Percentiles rank a stretch among this genome's conserved stretches.
Conservation (phyloP, 2,113 vertebrate species). For the Rhizomys pruinosus region DNA sequence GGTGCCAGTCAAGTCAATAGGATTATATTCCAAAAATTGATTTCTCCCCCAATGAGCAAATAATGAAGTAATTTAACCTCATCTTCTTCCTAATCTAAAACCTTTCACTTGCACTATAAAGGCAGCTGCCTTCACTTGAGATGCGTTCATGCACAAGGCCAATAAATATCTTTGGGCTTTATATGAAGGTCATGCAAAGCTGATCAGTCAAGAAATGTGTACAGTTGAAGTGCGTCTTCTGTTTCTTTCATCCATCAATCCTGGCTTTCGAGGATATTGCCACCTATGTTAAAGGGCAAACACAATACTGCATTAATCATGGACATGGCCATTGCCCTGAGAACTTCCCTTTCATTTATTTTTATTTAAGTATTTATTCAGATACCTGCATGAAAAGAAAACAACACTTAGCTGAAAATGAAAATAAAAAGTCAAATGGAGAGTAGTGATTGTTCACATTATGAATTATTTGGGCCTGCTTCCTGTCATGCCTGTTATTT, state of each 20-base stretch:
- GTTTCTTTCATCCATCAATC: conserved; percentile 64
- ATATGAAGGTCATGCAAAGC: conserved; percentile 68
- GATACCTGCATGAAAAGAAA: conserved; percentile 53
- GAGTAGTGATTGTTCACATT: conserved; percentile 52
- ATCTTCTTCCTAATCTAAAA: conserved; percentile 82
- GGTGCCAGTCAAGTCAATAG: conserved; percentile 82
- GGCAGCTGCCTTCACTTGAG: conserved; percentile 54
- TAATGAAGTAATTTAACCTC: conserved; percentile 85
- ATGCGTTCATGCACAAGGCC: conserved; percentile 62
- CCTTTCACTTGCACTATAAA: conserved; percentile 61
- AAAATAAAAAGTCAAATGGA: conserved; percentile 60
- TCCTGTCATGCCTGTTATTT: conserved; percentile 28
- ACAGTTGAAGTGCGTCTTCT: conserved; percentile 69
- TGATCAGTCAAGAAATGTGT: conserved; percentile 71
- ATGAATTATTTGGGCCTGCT: conserved; percentile 50
- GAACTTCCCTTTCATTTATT: conserved; percentile 69
- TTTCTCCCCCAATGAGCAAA: conserved; percentile 85
- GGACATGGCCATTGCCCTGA: conserved; percentile 13
- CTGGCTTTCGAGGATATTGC: conserved; percentile 57
- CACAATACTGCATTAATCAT: conserved; percentile 59
- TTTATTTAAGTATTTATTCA: conserved; percentile 74
- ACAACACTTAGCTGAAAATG: conserved; percentile 64
- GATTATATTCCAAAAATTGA: conserved; percentile 84
- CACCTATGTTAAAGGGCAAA: conserved; percentile 63
- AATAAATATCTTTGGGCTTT: conserved; percentile 74